These are phyloP conservation scores for Spilosoma lubricipeda DNA, from an alignment of 2,888 invertebrate species.

Conservation along the genomic window DNA sequence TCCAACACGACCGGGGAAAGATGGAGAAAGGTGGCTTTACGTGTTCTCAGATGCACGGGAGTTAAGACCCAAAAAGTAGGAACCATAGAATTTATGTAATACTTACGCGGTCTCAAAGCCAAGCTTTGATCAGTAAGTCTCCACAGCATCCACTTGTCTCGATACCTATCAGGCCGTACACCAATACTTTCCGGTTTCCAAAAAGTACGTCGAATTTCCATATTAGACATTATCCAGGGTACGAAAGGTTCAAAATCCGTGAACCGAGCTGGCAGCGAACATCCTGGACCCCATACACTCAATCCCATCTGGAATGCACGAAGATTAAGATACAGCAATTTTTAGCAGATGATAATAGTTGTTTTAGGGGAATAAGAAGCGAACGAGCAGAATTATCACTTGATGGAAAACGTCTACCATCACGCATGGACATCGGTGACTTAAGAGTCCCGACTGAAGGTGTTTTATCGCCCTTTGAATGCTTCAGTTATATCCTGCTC, in stretches of 20 bases:
- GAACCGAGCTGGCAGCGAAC: slow-evolving; percentile 16
- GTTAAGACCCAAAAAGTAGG: too few relatives aligned
- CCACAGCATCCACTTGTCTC: slow-evolving; percentile 10
- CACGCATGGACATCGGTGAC: not conserved
- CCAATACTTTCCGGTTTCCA: not conserved
- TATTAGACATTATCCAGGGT: slow-evolving; percentile 12
- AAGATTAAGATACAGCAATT: not conserved
- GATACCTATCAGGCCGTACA: not conserved
- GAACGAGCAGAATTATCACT: not conserved
- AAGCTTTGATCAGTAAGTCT: not conserved
- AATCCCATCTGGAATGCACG: slow-evolving; percentile 11
- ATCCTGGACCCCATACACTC: slow-evolving; percentile 19
- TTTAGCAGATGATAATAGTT: not conserved
- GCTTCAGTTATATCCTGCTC: too few relatives aligned
- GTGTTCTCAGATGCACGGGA: too few relatives aligned
- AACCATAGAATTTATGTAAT: too few relatives aligned
- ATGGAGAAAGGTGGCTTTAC: too few relatives aligned
- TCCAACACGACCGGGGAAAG: too few relatives aligned
- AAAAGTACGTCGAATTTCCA: not conserved
- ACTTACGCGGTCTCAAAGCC: slow-evolving; percentile 13
- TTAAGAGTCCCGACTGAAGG: too few relatives aligned
- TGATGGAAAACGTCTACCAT: not conserved
- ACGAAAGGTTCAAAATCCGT: slow-evolving; percentile 14
- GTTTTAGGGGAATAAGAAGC: too few relatives aligned
- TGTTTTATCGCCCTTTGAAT: too few relatives aligned